A percentile compares a stretch with the other conserved stretches of the same genome.
Evolutionary conservation across 2,797 vertebrate genomes (phyloP).

Genomic region (Manis pentadactyla): DNA sequence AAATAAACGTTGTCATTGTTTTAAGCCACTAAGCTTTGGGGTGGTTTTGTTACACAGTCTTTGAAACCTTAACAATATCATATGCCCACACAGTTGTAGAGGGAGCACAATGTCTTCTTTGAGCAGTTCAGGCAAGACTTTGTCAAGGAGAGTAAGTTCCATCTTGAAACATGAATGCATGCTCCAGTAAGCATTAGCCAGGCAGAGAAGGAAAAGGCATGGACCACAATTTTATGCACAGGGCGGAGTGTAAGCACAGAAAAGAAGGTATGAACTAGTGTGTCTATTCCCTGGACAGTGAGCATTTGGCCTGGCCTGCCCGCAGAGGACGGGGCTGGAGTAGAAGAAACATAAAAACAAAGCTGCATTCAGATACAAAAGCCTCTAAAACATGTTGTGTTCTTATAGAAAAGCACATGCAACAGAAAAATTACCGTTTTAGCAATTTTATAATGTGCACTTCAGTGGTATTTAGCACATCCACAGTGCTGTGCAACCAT

Average conservation of each 20-base stretch:
- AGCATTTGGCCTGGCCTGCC: too few species aligned
- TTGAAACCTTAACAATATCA: neutral
- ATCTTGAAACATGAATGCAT: accelerated
- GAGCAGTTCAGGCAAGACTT: neutral
- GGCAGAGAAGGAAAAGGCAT: neutral
- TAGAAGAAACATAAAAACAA: neutral
- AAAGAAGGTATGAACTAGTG: accelerated
- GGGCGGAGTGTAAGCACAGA: accelerated
- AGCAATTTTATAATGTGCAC: neutral
- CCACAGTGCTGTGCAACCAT: neutral
- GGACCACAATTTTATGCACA: too few species aligned
- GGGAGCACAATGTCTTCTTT: too few species aligned
- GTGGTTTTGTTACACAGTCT: neutral
- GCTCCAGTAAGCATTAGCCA: too few species aligned
- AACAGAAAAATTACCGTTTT: too few species aligned
- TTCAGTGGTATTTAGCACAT: neutral
- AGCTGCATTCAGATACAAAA: neutral
- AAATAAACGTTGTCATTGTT: neutral
- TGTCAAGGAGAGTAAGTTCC: accelerated
- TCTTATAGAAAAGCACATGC: neutral
- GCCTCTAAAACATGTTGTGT: neutral
- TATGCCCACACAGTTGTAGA: too few species aligned
- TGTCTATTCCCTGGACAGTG: neutral
- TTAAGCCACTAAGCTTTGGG: neutral
- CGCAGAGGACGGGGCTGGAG: neutral